Percentiles rank a stretch among this genome's conserved stretches.
phyloP scores from a whole-genome alignment of 2,797 vertebrate species.

The Graptemys geographica region DNA sequence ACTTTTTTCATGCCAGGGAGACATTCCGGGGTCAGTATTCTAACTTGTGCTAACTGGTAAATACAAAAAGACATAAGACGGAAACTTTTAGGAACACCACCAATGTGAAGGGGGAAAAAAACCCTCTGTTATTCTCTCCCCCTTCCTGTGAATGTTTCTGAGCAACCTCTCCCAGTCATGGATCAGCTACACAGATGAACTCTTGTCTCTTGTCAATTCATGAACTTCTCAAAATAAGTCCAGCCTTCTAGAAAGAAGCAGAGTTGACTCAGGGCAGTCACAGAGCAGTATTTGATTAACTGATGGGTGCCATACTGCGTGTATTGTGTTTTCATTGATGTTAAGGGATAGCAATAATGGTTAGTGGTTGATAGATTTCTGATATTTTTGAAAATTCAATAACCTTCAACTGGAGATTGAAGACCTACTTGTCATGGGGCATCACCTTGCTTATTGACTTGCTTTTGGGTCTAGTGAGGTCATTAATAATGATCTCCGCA shows the following conservation, averaged over 20 bases:
- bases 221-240: slow-evolving; percentile 20
- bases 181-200: slow-evolving; percentile 46
- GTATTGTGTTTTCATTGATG: neutral
- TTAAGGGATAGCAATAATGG: slow-evolving; percentile 3
- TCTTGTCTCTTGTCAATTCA: neutral
- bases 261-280: slow-evolving; percentile 18
- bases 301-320: slow-evolving; percentile 2
- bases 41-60: neutral
- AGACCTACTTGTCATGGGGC: neutral
- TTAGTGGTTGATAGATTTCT: neutral
- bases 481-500: neutral
- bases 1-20: neutral
- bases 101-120: neutral
- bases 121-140: neutral
- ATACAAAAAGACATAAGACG: neutral
- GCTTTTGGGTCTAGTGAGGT: neutral
- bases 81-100: neutral
- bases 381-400: neutral
- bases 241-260: slow-evolving; percentile 18
- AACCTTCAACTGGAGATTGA: neutral
- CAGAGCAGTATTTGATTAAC: neutral
- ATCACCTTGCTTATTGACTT: neutral
- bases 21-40: neutral
- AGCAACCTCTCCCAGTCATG: neutral
- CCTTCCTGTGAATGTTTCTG: neutral